Conservation (phyloP, 2,888 invertebrate genomes). For the Parelbella ahira region DNA sequence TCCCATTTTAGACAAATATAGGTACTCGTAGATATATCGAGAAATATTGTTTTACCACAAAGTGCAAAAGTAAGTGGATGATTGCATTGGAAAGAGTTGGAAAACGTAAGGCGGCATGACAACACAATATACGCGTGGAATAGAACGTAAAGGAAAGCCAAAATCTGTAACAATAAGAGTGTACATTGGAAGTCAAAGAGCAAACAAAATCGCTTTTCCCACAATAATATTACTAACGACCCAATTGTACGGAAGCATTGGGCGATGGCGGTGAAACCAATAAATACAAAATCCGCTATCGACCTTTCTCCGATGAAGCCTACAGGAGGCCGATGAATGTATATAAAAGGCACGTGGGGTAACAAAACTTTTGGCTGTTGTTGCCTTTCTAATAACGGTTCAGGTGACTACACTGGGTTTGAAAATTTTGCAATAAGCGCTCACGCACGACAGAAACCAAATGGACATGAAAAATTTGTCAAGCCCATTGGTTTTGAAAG, state of each 20-base stretch:
- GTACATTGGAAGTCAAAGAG: slow-evolving; percentile 73
- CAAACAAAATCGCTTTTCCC: slow-evolving; percentile 75
- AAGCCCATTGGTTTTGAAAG: slow-evolving; percentile 37
- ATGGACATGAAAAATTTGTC: slow-evolving; percentile 53
- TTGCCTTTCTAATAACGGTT: slow-evolving; percentile 54
- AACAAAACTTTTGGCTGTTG: slow-evolving; percentile 53
- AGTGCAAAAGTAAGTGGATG: neutral
- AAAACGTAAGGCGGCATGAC: slow-evolving; percentile 57
- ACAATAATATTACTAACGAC: slow-evolving; percentile 79
- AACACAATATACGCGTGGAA: slow-evolving; percentile 59
- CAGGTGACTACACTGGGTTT: slow-evolving; percentile 53
- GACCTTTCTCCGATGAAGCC: slow-evolving; percentile 57
- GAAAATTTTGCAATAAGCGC: slow-evolving; percentile 42
- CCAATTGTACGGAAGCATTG: slow-evolving; percentile 75
- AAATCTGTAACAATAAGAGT: slow-evolving; percentile 72
- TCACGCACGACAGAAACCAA: slow-evolving; percentile 36
- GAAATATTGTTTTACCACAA: neutral
- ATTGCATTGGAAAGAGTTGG: slow-evolving; percentile 28
- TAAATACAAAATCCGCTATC: slow-evolving; percentile 72
- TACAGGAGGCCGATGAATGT: slow-evolving; percentile 55
- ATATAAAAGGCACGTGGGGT: slow-evolving; percentile 56
- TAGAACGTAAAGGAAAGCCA: slow-evolving; percentile 60
- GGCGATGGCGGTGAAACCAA: slow-evolving; percentile 69
- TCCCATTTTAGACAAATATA: too few relatives aligned
- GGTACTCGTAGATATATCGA: too few relatives aligned